Base-by-base conservation (phyloP, 1,140 invertebrate genomes). In the Brachionus calyciflorus region DNA sequence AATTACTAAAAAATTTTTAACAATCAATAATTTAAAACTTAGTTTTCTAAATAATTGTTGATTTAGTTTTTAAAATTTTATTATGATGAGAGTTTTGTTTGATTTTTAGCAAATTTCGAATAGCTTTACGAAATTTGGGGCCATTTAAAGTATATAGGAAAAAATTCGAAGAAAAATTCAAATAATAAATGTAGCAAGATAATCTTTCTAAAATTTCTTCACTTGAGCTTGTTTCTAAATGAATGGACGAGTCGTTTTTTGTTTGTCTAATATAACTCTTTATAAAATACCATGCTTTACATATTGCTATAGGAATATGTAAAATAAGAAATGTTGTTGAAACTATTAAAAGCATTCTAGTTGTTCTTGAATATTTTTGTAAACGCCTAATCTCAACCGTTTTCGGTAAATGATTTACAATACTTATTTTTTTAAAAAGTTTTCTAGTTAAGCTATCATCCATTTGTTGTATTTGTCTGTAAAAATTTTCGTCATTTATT, bases 141-240 rank as follows among this genome's bases (percentile, higher is more conserved):
- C 60, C 60, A 65, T 65, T 65, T 12, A 65, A 44, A 19, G 60
- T 37, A 84, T 93, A 93, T 17, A 93, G 85, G 14, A 91, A 86
- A 82, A 93, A 92, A 86, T 93, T 93, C 57, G 93, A 90, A 53
- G 90, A 90, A 80, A 92, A 93, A 83, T 93, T 92, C 6, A 90
- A 90, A 79, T 91, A 88, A 82, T 91, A 93, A 9, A 82, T 77
- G 33, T 65, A 65, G 44, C 60, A 65, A 12, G 60, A 65, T 24
- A 65, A 44, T 17, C 60, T 17, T 14, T 65, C 60, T 7, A 65
- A 28, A 12, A 65, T 65, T 65, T 65, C 60, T 46, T 65, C 60
- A 65, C 60, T 65, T 12, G 19, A 44, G 24, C 60, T 65, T 37
- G 24, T 65, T 65, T 65, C 60, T 21, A 65, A 65, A 37, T 5